These are phyloP conservation scores for Ennomos quercinarius DNA, from an alignment of 2,888 invertebrate species.

Conservation along the genomic window DNA sequence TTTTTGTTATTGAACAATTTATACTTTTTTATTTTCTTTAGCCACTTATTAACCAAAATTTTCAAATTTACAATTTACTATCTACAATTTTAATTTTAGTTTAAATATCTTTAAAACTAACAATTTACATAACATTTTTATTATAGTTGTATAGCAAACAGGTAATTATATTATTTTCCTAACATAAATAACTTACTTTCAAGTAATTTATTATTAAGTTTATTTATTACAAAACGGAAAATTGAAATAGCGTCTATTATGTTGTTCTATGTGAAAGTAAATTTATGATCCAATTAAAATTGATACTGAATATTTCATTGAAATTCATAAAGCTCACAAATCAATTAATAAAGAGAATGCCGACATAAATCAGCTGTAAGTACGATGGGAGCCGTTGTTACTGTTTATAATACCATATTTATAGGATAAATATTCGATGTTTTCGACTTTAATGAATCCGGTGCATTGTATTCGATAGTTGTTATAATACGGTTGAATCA, in stretches of 20 bases:
- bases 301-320: conserved; percentile 50
- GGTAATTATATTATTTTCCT: neutral
- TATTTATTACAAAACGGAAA: conserved; percentile 17
- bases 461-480: neutral
- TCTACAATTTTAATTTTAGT: no score
- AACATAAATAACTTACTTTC: conserved; percentile 3
- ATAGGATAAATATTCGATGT: conserved; percentile 1
- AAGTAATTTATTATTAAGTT: no score
- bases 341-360: conserved; percentile 53
- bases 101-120: no score
- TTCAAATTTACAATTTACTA: no score
- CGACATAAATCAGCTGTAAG: conserved; percentile 45
- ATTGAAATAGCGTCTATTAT: conserved; percentile 2
- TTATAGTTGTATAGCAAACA: neutral
- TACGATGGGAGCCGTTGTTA: conserved; percentile 40
- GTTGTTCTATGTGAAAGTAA: conserved; percentile 18
- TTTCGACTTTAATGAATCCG: neutral
- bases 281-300: conserved; percentile 57
- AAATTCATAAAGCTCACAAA: conserved; percentile 44
- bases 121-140: no score
- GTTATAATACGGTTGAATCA: no score
- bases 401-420: conserved; percentile 20
- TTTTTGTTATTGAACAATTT: no score
- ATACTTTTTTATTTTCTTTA: no score
- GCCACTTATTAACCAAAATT: no score